A percentile compares a stretch with the other conserved stretches of the same genome.
These are phyloP conservation scores for Cochlearius cochlearius DNA, from an alignment of 2,113 vertebrate genomes.

Conservation along the genomic window DNA sequence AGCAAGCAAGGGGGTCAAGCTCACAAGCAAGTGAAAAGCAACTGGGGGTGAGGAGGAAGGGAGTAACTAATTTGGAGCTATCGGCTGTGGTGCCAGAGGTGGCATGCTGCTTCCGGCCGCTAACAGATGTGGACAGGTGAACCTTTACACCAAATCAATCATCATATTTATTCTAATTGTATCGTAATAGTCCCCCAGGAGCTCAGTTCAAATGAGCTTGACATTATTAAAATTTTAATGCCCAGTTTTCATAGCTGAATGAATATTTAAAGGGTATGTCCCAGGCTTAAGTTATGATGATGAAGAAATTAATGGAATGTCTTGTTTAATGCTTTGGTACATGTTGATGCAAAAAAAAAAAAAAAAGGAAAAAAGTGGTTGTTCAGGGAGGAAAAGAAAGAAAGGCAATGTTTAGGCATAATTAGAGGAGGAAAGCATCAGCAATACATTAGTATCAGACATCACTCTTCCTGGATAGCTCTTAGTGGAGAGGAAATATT, in stretches of 20 bases:
- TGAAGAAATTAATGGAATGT: constrained; percentile 87
- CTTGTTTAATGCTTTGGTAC: constrained; percentile 84
- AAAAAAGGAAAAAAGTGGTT: neutral
- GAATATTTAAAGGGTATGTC: constrained; percentile 88
- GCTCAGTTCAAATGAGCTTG: constrained; percentile 85
- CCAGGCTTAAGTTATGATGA: constrained; percentile 83
- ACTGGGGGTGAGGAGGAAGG: neutral
- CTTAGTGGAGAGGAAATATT: neutral
- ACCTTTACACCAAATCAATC: constrained; percentile 78
- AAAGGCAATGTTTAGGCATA: constrained; percentile 16
- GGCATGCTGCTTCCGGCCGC: neutral
- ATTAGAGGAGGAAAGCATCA: constrained; percentile 26
- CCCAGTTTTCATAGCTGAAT: constrained; percentile 88
- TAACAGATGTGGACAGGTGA: constrained; percentile 75
- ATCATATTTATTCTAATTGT: constrained; percentile 87
- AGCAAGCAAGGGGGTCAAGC: neutral
- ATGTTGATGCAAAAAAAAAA: constrained; percentile 67
- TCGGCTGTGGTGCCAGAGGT: neutral
- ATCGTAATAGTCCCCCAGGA: constrained; percentile 83
- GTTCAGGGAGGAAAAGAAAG: neutral
- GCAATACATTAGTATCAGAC: neutral
- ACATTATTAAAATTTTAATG: constrained; percentile 92
- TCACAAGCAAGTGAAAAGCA: neutral
- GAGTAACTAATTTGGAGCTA: constrained; percentile 26
- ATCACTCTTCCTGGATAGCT: neutral